Base-by-base conservation (phyloP, 2,113 vertebrate genomes). In the Cheilinus undulatus region DNA sequence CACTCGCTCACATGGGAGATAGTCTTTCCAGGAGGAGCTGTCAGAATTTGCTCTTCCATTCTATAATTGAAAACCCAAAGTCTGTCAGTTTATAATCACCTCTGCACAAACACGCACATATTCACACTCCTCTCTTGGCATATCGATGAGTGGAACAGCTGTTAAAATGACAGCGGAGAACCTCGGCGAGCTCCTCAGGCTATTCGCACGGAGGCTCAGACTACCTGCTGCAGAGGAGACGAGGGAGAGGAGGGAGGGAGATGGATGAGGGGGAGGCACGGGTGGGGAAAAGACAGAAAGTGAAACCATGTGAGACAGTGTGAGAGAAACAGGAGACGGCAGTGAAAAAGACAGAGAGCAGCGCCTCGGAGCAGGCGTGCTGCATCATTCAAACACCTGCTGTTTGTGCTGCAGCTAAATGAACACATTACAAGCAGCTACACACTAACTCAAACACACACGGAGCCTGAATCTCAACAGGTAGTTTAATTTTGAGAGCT, bases 331-430 rank as follows among this genome's bases (percentile, higher is more conserved):
- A 48, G 59, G 42, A 73, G 73, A 75, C 30, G 19, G 57, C 26
- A 8, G 49, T 12, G 58, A 20, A 38, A 57, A 73, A 52, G 50
- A 38, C 38, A 20, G 64, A 63, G 50, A 64, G 59, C 8, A 0
- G 30, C 38, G 62, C 62, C 70, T 82, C n/a, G 24, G 78, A 67
- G 83, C 54, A 5, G 54, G 22, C 13, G 61, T 49, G 57, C 61
- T 69, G 81, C 81, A 76, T 84, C 85, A 78, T 60, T 75, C 54
- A 64, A 70, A 63, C 73, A 81, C 79, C 79, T 79, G 76, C 76
- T 78, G 76, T 58, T 85, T 48, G 68, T 76, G 70, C 80, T 71
- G 76, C 84, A 62, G 74, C 64, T 75, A 77, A 80, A 77, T 80
- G 72, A 82, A 82, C 78, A 76, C 61, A 58, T 75, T 76, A 77